Percentiles rank a stretch among this genome's conserved stretches.
phyloP scores from a whole-genome alignment of 2,113 vertebrate genomes.

The Promerops cafer region DNA sequence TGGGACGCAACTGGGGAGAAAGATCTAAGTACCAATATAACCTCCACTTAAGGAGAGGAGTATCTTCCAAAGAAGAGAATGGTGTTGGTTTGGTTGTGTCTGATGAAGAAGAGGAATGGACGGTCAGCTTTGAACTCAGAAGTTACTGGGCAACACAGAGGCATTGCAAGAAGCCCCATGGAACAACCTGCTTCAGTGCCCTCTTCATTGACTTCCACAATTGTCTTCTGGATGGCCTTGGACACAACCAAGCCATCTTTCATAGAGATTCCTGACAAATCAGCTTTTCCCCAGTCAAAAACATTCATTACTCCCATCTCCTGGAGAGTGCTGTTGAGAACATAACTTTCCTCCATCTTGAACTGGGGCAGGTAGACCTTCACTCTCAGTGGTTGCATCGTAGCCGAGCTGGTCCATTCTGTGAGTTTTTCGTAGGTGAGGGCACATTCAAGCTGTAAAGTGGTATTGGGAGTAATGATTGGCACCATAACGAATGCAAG shows the following conservation, averaged over 20 bases:
- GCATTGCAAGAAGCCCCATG: slow-evolving; percentile 7
- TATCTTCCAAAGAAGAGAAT: slow-evolving; percentile 70
- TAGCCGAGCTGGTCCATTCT: slow-evolving; percentile 30
- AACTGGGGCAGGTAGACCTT: slow-evolving; percentile 68
- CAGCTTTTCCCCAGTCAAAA: slow-evolving; percentile 64
- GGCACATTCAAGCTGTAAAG: slow-evolving; percentile 48
- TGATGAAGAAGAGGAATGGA: slow-evolving; percentile 71
- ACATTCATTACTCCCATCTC: slow-evolving; percentile 58
- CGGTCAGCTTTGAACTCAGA: slow-evolving; percentile 59
- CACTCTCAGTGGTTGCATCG: slow-evolving; percentile 45
- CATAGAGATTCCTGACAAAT: slow-evolving; percentile 70
- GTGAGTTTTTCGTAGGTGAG: slow-evolving; percentile 49
- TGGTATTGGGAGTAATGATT: not conserved
- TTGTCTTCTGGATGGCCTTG: slow-evolving; percentile 65
- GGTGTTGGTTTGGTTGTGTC: slow-evolving; percentile 33
- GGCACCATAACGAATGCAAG: not conserved
- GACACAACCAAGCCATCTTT: slow-evolving; percentile 61
- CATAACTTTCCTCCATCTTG: slow-evolving; percentile 62
- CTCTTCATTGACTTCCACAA: slow-evolving; percentile 65
- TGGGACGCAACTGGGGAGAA: not conserved
- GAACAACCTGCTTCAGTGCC: slow-evolving; percentile 56
- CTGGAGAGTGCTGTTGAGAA: slow-evolving; percentile 45
- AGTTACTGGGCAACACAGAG: not conserved
- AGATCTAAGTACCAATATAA: not conserved
- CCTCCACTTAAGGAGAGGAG: slow-evolving; percentile 44